These are phyloP conservation scores for Characodon lateralis DNA, from an alignment of 2,797 vertebrate species.

Conservation along the genomic window DNA sequence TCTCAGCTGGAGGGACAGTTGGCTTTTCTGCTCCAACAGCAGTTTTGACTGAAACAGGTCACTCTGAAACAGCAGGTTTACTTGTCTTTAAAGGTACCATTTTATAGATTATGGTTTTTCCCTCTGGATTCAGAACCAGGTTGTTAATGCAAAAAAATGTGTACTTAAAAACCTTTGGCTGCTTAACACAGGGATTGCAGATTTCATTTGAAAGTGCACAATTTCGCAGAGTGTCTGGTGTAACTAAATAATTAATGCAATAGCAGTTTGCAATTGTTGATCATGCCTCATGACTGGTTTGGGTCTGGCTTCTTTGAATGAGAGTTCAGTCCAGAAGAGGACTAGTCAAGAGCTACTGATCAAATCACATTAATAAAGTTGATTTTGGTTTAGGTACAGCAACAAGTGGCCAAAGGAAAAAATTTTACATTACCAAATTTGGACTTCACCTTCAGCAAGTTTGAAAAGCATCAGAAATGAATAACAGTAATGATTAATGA, in stretches of 20 bases:
- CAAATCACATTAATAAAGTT: neutral
- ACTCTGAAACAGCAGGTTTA: neutral
- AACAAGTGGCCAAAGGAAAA: neutral
- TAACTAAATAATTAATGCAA: neutral
- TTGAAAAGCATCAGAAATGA: conserved; percentile 2
- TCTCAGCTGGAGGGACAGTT: neutral
- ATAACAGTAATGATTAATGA: conserved; percentile 30
- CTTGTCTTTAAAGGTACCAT: neutral
- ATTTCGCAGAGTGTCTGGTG: too few species aligned
- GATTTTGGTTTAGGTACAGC: neutral
- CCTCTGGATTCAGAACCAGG: neutral
- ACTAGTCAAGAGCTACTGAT: neutral
- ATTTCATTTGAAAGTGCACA: neutral
- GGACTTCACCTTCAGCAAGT: neutral
- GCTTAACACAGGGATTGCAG: neutral
- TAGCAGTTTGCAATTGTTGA: neutral
- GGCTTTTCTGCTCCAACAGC: neutral
- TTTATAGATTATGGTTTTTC: neutral
- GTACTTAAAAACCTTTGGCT: neutral
- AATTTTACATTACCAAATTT: neutral
- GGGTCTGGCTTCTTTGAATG: neutral
- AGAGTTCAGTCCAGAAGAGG: neutral
- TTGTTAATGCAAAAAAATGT: neutral
- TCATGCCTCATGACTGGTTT: neutral
- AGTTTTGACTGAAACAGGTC: neutral